Evolutionary conservation across 2,797 vertebrate species (phyloP).

Genomic region (Botia almorhae): DNA sequence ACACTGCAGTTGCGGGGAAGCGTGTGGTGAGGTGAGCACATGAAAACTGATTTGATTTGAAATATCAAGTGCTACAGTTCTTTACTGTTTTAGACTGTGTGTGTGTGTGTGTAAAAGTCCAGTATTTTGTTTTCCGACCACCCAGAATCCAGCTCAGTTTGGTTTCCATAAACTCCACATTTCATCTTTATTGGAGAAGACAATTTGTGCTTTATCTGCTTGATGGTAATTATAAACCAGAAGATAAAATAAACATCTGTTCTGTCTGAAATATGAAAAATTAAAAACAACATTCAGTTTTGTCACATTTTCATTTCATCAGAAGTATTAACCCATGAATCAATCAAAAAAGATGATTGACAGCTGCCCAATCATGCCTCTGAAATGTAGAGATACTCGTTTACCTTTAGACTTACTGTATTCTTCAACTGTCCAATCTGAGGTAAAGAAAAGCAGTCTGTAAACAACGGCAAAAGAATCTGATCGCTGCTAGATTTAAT

Average conservation of each 20-base stretch:
- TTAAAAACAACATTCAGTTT: neutral
- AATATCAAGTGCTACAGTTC: constrained; percentile 69
- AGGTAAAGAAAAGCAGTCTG: neutral
- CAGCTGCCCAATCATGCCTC: neutral
- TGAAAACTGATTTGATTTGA: constrained; percentile 65
- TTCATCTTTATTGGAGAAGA: neutral
- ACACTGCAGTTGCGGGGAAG: constrained; percentile 62
- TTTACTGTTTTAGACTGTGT: constrained; percentile 62
- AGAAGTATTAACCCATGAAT: neutral
- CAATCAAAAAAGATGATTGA: neutral
- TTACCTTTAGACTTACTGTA: neutral
- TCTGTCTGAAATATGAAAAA: neutral
- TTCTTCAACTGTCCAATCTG: neutral
- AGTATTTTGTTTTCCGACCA: constrained; percentile 60
- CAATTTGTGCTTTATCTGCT: too few relatives aligned
- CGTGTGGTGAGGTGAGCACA: constrained; percentile 57
- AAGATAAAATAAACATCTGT: neutral
- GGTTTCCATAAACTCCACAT: neutral
- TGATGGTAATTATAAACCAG: too few relatives aligned
- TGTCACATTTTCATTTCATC: neutral
- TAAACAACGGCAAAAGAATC: neutral
- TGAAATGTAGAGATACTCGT: constrained; percentile 5
- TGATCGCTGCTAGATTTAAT: neutral
- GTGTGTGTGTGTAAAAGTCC: constrained; percentile 56
- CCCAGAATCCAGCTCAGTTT: constrained; percentile 55